These are phyloP conservation scores for Lamellibrachia luymesi DNA, from an alignment of 1,140 invertebrate species.

Conservation along the genomic window DNA sequence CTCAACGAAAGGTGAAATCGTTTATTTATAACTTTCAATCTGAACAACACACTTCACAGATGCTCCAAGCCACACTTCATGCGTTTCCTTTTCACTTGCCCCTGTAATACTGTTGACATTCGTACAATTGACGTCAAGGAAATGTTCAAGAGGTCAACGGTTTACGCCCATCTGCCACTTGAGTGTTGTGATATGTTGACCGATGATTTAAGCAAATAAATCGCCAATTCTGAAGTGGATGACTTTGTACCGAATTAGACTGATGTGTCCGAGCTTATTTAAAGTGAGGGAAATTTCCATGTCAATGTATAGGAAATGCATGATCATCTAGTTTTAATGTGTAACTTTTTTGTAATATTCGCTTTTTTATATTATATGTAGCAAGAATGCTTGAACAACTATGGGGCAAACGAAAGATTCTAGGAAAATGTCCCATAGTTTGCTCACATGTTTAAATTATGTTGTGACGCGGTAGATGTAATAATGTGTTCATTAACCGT, in stretches of 20 bases:
- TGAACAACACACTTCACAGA: neutral
- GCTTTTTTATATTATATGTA: too few relatives aligned
- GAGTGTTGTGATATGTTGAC: neutral
- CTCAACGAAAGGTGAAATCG: neutral
- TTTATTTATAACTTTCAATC: neutral
- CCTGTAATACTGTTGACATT: neutral
- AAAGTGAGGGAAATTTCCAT: neutral
- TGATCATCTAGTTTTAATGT: neutral
- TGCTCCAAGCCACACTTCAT: neutral
- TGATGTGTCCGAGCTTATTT: neutral
- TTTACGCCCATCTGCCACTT: neutral
- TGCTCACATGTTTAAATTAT: too few relatives aligned
- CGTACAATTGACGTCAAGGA: neutral
- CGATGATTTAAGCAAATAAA: constrained; percentile 2
- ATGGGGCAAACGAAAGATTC: too few relatives aligned
- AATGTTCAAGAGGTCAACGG: neutral
- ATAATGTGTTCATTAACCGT: too few relatives aligned
- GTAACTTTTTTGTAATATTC: too few relatives aligned
- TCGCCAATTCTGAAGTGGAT: neutral
- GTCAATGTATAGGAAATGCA: neutral
- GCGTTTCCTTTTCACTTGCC: neutral
- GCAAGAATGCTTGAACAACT: too few relatives aligned
- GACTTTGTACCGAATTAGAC: neutral
- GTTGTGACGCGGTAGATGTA: too few relatives aligned
- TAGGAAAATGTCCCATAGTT: too few relatives aligned